phyloP scores from a whole-genome alignment of 2,888 invertebrate genomes.

The Drosophila sordidula region DNA sequence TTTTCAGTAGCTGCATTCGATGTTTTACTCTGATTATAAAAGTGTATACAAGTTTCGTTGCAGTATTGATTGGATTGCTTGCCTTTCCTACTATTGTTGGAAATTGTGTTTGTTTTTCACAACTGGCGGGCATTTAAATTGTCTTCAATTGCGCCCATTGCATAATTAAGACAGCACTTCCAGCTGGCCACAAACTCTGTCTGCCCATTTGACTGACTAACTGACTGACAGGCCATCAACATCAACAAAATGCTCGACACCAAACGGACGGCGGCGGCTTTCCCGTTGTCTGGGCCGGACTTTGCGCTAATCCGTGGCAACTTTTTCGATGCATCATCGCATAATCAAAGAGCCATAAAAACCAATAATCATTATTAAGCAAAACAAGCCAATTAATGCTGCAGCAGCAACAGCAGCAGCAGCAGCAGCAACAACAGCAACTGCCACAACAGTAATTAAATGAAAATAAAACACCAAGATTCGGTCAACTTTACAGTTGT shows the following conservation, averaged over 20 bases:
- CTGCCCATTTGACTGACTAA: slow-evolving; percentile 56
- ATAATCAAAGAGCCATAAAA: slow-evolving; percentile 81
- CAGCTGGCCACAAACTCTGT: slow-evolving; percentile 50
- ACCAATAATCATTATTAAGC: slow-evolving; percentile 81
- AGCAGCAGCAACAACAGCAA: slow-evolving; percentile 21
- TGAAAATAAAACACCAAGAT: slow-evolving; percentile 77
- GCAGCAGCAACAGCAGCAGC: slow-evolving; percentile 37
- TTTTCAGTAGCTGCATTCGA: too few species aligned
- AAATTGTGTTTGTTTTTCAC: slow-evolving; percentile 73
- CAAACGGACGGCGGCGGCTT: slow-evolving; percentile 28
- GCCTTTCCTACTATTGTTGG: slow-evolving; percentile 31
- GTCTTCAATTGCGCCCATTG: slow-evolving; percentile 78
- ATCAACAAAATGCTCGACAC: slow-evolving; percentile 42
- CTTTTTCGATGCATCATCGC: slow-evolving; percentile 78
- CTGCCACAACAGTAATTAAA: slow-evolving; percentile 68
- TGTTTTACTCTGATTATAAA: background rate
- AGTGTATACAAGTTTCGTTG: slow-evolving; percentile 35
- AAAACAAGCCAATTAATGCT: slow-evolving; percentile 78
- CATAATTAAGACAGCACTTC: slow-evolving; percentile 76
- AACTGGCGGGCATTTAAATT: slow-evolving; percentile 74
- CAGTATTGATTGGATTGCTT: slow-evolving; percentile 8
- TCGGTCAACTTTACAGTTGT: slow-evolving; percentile 61
- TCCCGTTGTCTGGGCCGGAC: slow-evolving; percentile 51
- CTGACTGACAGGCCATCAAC: slow-evolving; percentile 75
- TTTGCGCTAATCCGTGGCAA: slow-evolving; percentile 53